Percentiles rank a stretch among this genome's conserved stretches.
Conservation (phyloP, 1,140 invertebrate species). For the Conus ventricosus region DNA sequence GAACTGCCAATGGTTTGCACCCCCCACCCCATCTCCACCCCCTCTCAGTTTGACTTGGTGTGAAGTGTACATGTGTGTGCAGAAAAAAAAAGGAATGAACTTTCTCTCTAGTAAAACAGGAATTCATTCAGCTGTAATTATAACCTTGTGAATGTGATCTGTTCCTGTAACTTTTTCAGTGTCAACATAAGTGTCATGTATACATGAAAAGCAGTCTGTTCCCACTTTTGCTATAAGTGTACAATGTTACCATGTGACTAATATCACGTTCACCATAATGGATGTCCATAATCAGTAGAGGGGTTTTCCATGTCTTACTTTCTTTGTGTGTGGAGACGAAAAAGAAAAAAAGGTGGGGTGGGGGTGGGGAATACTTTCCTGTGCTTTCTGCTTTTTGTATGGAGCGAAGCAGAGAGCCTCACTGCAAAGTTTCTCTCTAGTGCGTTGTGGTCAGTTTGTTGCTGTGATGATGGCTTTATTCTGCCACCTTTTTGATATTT, state of each 20-base stretch:
- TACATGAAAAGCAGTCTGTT: conserved; percentile 7
- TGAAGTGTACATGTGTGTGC: background rate
- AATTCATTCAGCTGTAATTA: background rate
- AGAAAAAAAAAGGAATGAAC: background rate
- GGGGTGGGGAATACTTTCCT: background rate
- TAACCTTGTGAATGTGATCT: conserved; percentile 11
- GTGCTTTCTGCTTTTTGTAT: conserved; percentile 13
- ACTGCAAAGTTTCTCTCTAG: background rate
- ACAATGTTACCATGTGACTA: background rate
- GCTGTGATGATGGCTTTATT: background rate
- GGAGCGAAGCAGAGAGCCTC: background rate
- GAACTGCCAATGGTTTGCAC: background rate
- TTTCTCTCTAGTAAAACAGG: background rate
- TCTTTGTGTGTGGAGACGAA: background rate
- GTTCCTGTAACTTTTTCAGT: background rate
- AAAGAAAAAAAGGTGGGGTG: background rate
- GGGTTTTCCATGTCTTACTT: background rate
- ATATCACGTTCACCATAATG: background rate
- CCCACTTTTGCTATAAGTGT: conserved; percentile 8
- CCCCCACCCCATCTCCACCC: too few species aligned
- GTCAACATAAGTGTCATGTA: background rate
- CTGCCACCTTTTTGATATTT: background rate
- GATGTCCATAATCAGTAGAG: background rate
- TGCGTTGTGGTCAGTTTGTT: background rate
- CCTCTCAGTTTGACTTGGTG: background rate